A percentile compares a stretch with the other conserved stretches of the same genome.
phyloP scores from a whole-genome alignment of 1,140 invertebrate species.

The Brachystomella parvula region DNA sequence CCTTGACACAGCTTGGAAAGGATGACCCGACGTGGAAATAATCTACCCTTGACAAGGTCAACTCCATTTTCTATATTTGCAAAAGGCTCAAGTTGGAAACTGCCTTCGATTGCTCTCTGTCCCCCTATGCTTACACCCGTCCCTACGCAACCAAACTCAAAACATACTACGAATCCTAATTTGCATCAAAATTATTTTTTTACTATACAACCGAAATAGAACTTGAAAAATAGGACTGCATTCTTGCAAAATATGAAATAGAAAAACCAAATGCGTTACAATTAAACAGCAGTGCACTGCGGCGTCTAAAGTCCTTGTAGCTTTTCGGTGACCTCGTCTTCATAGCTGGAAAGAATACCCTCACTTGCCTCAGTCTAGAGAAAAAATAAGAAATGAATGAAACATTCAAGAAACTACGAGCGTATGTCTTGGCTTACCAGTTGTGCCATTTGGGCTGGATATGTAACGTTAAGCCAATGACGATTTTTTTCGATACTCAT shows the following conservation, averaged over 20 bases:
- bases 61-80: slow-evolving; percentile 23
- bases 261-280: neutral
- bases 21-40: slow-evolving; percentile 34
- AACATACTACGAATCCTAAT: neutral
- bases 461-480: neutral
- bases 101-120: neutral
- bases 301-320: neutral
- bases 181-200: neutral
- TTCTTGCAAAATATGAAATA: neutral
- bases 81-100: slow-evolving; percentile 1
- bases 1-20: slow-evolving; percentile 32
- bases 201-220: neutral
- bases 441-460: neutral
- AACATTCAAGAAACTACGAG: neutral
- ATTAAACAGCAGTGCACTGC: neutral
- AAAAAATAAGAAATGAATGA: neutral
- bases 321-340: neutral
- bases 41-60: slow-evolving; percentile 31
- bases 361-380: neutral
- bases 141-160: neutral
- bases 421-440: neutral
- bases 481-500: neutral
- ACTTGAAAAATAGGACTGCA: neutral
- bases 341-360: neutral
- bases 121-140: neutral